These are phyloP conservation scores for Desoria tigrina DNA, from an alignment of 2,888 invertebrate species.

Conservation along the genomic window DNA sequence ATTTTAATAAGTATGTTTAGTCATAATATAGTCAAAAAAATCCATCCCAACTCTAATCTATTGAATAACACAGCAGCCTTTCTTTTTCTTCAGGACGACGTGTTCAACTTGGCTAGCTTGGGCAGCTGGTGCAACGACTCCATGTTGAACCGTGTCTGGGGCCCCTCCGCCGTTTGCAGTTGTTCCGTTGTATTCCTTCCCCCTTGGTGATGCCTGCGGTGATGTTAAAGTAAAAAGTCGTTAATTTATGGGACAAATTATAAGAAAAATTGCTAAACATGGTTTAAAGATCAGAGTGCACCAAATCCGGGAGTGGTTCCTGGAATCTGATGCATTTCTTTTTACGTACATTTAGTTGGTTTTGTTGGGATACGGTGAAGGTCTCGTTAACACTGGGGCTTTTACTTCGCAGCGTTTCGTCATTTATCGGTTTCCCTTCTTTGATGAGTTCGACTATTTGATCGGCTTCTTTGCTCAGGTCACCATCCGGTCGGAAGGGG, in stretches of 20 bases:
- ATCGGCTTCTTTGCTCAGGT: constrained; percentile 90
- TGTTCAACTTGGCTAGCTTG: constrained; percentile 79
- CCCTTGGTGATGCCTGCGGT: constrained; percentile 41
- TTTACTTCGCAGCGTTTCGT: constrained; percentile 52
- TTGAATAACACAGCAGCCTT: constrained; percentile 92
- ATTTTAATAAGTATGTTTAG: no score
- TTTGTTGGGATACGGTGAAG: constrained; percentile 46
- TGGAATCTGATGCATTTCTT: constrained; percentile 38
- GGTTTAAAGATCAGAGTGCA: constrained; percentile 23
- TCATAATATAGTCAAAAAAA: neutral
- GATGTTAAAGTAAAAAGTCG: constrained; percentile 8
- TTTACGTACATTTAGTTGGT: constrained; percentile 50
- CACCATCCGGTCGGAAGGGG: constrained; percentile 94
- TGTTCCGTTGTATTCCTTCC: constrained; percentile 49
- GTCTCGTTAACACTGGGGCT: constrained; percentile 52
- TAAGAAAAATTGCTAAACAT: neutral
- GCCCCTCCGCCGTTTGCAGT: constrained; percentile 56
- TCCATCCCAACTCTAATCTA: constrained; percentile 59
- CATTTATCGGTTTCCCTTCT: constrained; percentile 78
- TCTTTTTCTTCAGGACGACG: constrained; percentile 90
- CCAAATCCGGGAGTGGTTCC: constrained; percentile 42
- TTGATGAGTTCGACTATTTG: constrained; percentile 93
- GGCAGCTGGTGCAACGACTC: constrained; percentile 71
- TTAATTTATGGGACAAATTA: constrained; percentile 4
- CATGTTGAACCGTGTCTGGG: constrained; percentile 70